These are phyloP conservation scores for Lepidurus couesii DNA, from an alignment of 1,140 invertebrate genomes.

Conservation along the genomic window DNA sequence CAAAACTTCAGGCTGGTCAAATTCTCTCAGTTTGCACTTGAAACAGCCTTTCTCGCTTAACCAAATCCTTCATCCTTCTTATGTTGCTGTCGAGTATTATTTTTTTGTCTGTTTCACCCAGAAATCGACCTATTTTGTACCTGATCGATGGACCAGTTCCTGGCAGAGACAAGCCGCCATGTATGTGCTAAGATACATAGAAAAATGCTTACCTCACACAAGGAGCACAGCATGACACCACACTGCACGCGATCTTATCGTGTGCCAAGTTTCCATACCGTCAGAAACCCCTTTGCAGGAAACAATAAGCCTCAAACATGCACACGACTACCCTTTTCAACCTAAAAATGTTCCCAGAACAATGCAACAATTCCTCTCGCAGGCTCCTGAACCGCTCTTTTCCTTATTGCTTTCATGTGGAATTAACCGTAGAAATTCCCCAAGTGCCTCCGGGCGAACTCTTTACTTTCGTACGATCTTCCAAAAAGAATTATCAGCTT, in stretches of 20 bases:
- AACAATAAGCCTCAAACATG: not conserved
- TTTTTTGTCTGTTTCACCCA: not conserved
- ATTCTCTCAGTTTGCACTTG: too few species aligned
- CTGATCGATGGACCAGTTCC: conserved; percentile 9
- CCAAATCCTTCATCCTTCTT: too few species aligned
- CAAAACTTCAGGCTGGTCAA: too few species aligned
- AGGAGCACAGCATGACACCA: conserved; percentile 2
- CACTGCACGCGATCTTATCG: not conserved
- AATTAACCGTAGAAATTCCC: not conserved
- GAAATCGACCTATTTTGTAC: not conserved
- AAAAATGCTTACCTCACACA: not conserved
- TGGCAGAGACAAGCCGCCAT: not conserved
- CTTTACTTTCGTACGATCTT: not conserved
- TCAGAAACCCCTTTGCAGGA: not conserved
- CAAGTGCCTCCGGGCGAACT: not conserved
- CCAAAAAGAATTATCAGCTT: not conserved
- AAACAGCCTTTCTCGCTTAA: too few species aligned
- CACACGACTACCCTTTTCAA: not conserved
- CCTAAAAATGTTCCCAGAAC: not conserved
- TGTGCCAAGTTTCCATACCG: not conserved
- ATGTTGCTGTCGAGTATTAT: too few species aligned
- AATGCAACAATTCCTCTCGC: not conserved
- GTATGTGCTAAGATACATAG: not conserved
- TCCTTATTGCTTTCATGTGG: not conserved
- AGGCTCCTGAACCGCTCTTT: not conserved